Evolutionary conservation across 2,797 vertebrate species (phyloP).

Genomic region (Selene dorsalis): DNA sequence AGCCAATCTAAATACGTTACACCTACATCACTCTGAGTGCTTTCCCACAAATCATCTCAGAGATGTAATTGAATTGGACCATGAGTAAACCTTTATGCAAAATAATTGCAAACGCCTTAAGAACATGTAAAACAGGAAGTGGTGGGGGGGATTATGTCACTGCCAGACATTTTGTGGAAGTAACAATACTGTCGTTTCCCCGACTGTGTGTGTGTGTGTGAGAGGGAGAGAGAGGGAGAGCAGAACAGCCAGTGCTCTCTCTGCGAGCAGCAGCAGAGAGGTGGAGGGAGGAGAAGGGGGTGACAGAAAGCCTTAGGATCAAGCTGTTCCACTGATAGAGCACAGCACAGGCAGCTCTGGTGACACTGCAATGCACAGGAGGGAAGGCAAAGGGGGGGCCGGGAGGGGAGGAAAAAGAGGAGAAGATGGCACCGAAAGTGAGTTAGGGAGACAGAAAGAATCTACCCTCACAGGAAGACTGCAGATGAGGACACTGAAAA

Average conservation of each 20-base stretch:
- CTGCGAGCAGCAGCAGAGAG: constrained; percentile 44
- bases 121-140: constrained; percentile 50
- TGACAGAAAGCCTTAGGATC: constrained; percentile 57
- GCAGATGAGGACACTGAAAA: constrained; percentile 44
- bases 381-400: not conserved
- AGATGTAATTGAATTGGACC: constrained; percentile 14
- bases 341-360: constrained; percentile 51
- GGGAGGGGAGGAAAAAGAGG: not conserved
- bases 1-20: constrained; percentile 9
- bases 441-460: constrained; percentile 37
- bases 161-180: constrained; percentile 55
- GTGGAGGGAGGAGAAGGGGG: constrained; percentile 4
- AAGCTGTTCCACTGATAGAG: constrained; percentile 58
- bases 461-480: constrained; percentile 11
- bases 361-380: constrained; percentile 44
- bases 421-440: constrained; percentile 26
- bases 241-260: constrained; percentile 51
- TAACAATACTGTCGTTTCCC: constrained; percentile 43
- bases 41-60: constrained; percentile 21
- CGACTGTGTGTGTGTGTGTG: constrained; percentile 2
- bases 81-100: constrained; percentile 37
- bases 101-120: constrained; percentile 27
- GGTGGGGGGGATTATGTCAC: constrained; percentile 49
- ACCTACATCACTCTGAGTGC: not conserved
- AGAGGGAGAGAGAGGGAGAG: not conserved